Evolutionary conservation across 2,797 vertebrate genomes (phyloP), one percentile per base, ranked within the genome.

Genomic region (Pteropus rufus): DNA sequence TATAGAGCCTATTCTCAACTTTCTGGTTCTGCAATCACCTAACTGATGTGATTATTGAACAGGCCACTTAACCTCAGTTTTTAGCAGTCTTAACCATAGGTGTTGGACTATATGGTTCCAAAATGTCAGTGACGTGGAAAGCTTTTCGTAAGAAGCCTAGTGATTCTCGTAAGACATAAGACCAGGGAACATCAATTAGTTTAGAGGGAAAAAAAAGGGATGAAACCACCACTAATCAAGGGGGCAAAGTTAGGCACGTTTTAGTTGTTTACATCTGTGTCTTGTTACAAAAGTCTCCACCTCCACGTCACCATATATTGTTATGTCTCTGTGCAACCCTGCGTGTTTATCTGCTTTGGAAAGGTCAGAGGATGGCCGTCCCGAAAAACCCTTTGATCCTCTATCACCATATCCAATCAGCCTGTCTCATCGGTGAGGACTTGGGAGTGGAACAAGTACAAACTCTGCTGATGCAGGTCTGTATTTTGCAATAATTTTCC

Each of bases 241-340:
- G 52, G 54, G 60, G 76, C 41, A 94, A 67, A 91, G 80, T 62
- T 93, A 70, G 60, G 75, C 58, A 81, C 7, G 2, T 52, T 70
- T 81, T 10, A 41, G 89, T 97, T 97, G 93, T 96, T 97, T 98
- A 89, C 96, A 97, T 97, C 97, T 97, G 96, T 95, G 89, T 97
- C 97, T 97, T 94, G 96, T 97, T 97, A 97, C 62, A 54, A 52
- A 85, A 91, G 92, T 89, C 91, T 97, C 95, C 72, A 79, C 70
- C 91, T 97, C 95, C 72, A 79, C 70, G 80, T 95, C 95, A 96
- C 89, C 1, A 3, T 80, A 72, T 82, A 58, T 95, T 97, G 97
- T 97, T 97, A 95, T 91, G 96, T 96, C 96, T 98, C 95, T 75
- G 72, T 89, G 89, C 60, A 94, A 95, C 64, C 15, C 92, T 73